Base-by-base conservation (phyloP, 2,113 vertebrate genomes). In the Myotis lucifugus region DNA sequence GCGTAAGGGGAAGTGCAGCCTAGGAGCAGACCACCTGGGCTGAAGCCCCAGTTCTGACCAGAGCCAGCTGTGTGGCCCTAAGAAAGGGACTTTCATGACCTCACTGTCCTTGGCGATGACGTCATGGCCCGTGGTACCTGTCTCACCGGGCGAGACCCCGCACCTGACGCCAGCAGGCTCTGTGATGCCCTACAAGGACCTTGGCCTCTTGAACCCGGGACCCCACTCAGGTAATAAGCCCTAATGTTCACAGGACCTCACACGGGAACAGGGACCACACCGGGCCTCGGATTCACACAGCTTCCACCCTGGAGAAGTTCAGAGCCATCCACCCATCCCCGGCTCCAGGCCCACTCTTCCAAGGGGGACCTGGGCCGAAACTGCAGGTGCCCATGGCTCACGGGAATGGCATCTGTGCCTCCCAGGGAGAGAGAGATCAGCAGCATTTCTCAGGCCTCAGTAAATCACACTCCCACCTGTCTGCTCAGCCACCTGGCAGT, bases 101-200 rank as follows among this genome's bases (percentile, higher is more conserved):
- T 10, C 32, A 18, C 9, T 13, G 48, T 91, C 83, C 66, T 83
- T 1, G 6, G 21, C 66, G 56, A 18, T 82, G 17, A 88, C n/a
- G 9, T 46, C 85, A 34, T 0, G 7, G 42, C 37, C 40, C 2
- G 19, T 6, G n/a, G 66, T 54, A 21, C 29, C 66, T 17, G 32
- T n/a, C 27, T 32, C 11, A 17, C 21, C 0, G 17, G 54, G 15
- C 0, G 1, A 52, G 81, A 23, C 37, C n/a, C 67, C 59, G 0
- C 4, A 29, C 23, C 48, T 54, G 48, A 59, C 2, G 21, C 17
- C 77, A 50, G 42, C 48, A 79, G 87, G n/a, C 34, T 61, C 29
- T 7, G 5, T 32, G 67, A 67, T 8, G 4, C 2, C 40, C 52
- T 34, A 12, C 78, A 27, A 72, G 70, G 5, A 2, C 3, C 54